phyloP scores from a whole-genome alignment of 2,888 invertebrate genomes.

The Pristionchus arcanus region DNA sequence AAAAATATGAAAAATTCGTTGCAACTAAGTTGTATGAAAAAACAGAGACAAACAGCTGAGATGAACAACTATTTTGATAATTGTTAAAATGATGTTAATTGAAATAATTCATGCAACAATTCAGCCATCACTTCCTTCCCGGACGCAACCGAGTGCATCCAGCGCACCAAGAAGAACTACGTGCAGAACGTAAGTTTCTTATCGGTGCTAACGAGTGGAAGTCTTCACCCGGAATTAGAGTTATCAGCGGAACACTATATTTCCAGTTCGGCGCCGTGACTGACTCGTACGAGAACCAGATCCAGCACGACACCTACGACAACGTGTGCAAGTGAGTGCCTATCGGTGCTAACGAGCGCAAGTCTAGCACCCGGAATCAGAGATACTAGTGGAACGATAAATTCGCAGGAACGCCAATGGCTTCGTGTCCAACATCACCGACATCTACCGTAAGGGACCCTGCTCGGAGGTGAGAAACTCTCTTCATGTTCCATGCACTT shows the following conservation, averaged over 20 bases:
- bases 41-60: no score
- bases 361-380: background rate
- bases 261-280: constrained; percentile 41
- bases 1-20: no score
- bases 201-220: background rate
- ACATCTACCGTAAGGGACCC: constrained; percentile 36
- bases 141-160: constrained; percentile 28
- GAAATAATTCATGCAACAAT: background rate
- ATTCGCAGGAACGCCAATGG: constrained; percentile 45
- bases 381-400: background rate
- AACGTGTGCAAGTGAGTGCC: constrained; percentile 48
- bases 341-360: constrained; percentile 43
- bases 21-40: no score
- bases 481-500: background rate
- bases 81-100: background rate
- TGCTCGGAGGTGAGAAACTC: constrained; percentile 31
- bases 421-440: constrained; percentile 50
- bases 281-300: constrained; percentile 50
- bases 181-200: constrained; percentile 14
- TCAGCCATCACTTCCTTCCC: constrained; percentile 1
- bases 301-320: constrained; percentile 54
- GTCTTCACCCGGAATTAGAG: background rate
- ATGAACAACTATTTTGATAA: background rate
- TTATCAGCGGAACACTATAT: background rate
- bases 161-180: constrained; percentile 55